Base-by-base conservation (phyloP, 2,888 invertebrate species). In the Zygogramma bicolorata region DNA sequence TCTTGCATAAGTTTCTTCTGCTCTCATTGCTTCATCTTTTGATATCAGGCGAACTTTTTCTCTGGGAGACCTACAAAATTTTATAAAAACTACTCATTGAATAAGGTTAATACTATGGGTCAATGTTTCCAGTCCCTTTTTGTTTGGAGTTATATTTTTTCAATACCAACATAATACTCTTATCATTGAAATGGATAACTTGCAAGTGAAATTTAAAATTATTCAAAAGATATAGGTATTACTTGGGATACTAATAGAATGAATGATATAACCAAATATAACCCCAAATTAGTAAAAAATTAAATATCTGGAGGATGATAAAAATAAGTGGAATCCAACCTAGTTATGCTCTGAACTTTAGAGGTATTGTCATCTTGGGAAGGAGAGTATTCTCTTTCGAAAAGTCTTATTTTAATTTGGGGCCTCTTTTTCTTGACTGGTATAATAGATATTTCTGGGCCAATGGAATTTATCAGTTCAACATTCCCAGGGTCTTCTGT, bases 1-100 rank as follows among this genome's bases (percentile, higher is more conserved):
- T 77, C 82, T 84, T 20, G 83, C 74, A 69, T 83, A 84, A 6
- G 84, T 82, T 68, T 84, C 83, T 46, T 79, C 81, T 27, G 78
- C 79, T 22, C 73, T 79, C 67, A 82, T 79, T 3, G 83, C 83
- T 77, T 85, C 84, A 71, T 84, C 84, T 77, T 81, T 77, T 25
- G 85, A 77, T 71, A 85, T 80, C 73, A 84, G 75, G 75, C 85
- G 79, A 57, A 86, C 83, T 65, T 79, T 79, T 68, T 79, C 79
- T 49, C 82, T 75, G 20, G 83, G 77, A 61, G 81, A 79, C 74
- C 81, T 22, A 15, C 5, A 8, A 61, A 34, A 61, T 34, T n/a
- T n/a, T n/a, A n/a, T n/a, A n/a, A n/a, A n/a, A n/a, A n/a, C n/a
- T n/a, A n/a, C n/a, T n/a, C n/a, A n/a, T n/a, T n/a, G n/a, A n/a